Percentiles rank a stretch among this genome's conserved stretches.
phyloP scores from a whole-genome alignment of 2,113 vertebrate species.

The Lagopus muta region DNA sequence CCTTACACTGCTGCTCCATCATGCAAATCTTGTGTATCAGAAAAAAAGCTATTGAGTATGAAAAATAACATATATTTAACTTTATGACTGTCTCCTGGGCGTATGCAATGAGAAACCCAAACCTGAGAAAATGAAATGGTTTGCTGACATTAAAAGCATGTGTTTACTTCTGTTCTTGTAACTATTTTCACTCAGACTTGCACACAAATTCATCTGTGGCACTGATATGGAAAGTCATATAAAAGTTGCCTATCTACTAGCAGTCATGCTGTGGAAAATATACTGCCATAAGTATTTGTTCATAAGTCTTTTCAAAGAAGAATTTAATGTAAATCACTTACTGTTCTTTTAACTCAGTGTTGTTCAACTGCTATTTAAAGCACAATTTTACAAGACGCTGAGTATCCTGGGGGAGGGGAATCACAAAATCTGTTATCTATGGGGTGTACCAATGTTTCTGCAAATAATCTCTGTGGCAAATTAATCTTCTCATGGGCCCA shows the following conservation, averaged over 20 bases:
- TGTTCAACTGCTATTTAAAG: conserved; percentile 42
- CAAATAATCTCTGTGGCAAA: conserved; percentile 4
- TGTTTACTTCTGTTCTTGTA: background rate
- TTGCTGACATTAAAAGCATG: background rate
- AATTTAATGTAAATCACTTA: conserved; percentile 49
- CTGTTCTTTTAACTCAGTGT: conserved; percentile 4
- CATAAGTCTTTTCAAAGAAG: conserved; percentile 34
- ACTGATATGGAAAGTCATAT: background rate
- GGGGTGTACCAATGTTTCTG: background rate
- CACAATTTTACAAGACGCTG: conserved; percentile 1
- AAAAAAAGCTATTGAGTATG: background rate
- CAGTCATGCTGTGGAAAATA: conserved; percentile 8
- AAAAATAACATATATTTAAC: background rate
- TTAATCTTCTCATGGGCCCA: background rate
- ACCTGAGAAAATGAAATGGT: background rate
- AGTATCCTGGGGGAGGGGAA: background rate
- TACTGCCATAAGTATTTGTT: background rate
- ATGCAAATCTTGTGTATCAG: background rate
- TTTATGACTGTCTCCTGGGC: background rate
- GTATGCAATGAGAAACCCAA: background rate
- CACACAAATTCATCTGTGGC: conserved; percentile 23
- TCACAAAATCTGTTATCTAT: background rate
- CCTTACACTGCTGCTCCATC: background rate
- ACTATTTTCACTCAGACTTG: background rate
- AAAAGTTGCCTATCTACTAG: background rate